These are phyloP conservation scores for Prionailurus bengalensis DNA, from an alignment of 2,113 vertebrate genomes.

Conservation along the genomic window DNA sequence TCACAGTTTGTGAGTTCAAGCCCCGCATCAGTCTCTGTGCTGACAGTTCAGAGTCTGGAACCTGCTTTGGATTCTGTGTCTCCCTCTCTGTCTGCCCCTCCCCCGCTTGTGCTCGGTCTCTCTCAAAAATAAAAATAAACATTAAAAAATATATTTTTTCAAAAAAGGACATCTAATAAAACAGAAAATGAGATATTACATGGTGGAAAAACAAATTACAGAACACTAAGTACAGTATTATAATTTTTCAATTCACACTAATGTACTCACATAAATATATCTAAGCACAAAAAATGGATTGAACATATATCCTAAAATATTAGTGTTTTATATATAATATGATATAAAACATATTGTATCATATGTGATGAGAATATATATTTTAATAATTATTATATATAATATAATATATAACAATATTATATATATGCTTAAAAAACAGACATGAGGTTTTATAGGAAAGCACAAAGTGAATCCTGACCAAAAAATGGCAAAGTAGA, in stretches of 20 bases:
- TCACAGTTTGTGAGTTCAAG: too few relatives aligned
- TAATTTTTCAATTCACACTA: background rate
- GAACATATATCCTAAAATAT: constrained; percentile 24
- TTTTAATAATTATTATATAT: too few relatives aligned
- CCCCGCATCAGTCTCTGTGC: too few relatives aligned
- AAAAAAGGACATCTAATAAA: background rate
- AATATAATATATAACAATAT: background rate
- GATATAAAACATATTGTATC: background rate
- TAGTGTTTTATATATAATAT: background rate
- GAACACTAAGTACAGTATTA: background rate
- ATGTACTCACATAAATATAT: background rate
- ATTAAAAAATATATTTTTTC: background rate
- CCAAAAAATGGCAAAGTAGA: constrained; percentile 18
- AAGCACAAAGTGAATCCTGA: background rate
- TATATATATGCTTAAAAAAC: background rate
- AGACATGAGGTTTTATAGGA: background rate
- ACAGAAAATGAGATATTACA: constrained; percentile 3
- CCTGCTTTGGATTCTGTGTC: too few relatives aligned
- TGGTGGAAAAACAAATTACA: background rate
- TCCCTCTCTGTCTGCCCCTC: too few relatives aligned
- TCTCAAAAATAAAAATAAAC: too few relatives aligned
- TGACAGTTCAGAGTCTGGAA: too few relatives aligned
- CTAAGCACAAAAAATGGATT: constrained; percentile 17
- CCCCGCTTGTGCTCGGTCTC: too few relatives aligned
- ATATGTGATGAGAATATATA: background rate